Evolutionary conservation across 2,797 vertebrate genomes (phyloP).

Genomic region (Eidolon dupreanum): DNA sequence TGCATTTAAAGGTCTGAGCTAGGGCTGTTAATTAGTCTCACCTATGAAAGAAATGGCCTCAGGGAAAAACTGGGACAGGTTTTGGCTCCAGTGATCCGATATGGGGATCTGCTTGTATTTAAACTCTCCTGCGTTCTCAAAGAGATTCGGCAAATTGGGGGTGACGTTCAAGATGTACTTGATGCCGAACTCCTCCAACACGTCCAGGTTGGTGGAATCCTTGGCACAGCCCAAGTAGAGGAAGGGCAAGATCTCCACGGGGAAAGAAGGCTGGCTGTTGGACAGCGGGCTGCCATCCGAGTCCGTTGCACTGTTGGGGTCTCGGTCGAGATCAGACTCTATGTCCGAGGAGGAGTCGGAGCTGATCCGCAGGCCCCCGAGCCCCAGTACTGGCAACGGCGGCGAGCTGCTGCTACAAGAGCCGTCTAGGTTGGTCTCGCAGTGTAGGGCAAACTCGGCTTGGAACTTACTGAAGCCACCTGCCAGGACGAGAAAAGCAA

Average conservation of each 20-base stretch:
- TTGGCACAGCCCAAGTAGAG: conserved; percentile 99
- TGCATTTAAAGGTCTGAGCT: conserved; percentile 35
- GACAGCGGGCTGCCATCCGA: conserved; percentile 97
- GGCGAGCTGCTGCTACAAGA: conserved; percentile 94
- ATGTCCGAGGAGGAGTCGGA: conserved; percentile 97
- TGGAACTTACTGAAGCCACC: conserved; percentile 99
- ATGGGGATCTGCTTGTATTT: conserved; percentile 99
- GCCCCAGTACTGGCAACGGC: conserved; percentile 93
- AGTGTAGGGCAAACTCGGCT: conserved; percentile 94
- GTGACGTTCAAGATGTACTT: conserved; percentile 99
- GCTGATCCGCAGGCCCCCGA: conserved; percentile 97
- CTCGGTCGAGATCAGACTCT: conserved; percentile 95
- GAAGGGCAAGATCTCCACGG: conserved; percentile 97
- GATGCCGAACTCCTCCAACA: conserved; percentile 97
- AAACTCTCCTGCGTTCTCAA: conserved; percentile 97
- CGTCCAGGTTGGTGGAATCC: conserved; percentile 97
- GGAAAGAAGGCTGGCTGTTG: conserved; percentile 96
- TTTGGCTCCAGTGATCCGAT: conserved; percentile 99
- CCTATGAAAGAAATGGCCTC: conserved; percentile 99
- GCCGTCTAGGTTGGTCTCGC: conserved; percentile 96
- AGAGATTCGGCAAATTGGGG: conserved; percentile 98
- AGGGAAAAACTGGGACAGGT: conserved; percentile 98
- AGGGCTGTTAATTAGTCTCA: conserved; percentile 83
- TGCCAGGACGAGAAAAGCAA: conserved; percentile 79
- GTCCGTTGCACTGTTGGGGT: conserved; percentile 96